These are phyloP conservation scores for Odontamblyopus lacepedii DNA, from an alignment of 2,797 vertebrate species.

Conservation along the genomic window DNA sequence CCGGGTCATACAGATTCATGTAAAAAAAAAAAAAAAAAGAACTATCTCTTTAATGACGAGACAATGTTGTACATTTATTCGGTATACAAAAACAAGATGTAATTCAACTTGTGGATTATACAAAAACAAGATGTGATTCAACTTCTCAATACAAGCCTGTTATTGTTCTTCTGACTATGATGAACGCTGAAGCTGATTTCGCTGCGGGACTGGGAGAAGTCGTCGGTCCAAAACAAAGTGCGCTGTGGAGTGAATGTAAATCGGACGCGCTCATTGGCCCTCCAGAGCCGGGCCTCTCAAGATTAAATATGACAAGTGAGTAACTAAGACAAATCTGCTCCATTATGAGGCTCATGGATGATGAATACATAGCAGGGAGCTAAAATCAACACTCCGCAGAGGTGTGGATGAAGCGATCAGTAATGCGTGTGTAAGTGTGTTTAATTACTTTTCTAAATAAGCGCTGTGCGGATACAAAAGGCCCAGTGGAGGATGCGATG, in stretches of 20 bases:
- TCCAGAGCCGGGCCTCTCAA: neutral
- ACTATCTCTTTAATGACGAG: no score
- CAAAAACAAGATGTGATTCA: neutral
- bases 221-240: neutral
- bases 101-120: neutral
- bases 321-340: neutral
- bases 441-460: slow-evolving; percentile 3
- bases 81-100: neutral
- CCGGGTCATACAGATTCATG: no score
- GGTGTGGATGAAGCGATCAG: slow-evolving; percentile 7
- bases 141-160: neutral
- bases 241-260: neutral
- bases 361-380: neutral
- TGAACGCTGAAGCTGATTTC: neutral
- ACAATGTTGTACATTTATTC: neutral
- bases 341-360: slow-evolving; percentile 3
- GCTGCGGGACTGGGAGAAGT: neutral
- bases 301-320: slow-evolving; percentile 4
- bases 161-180: neutral
- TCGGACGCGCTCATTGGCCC: neutral
- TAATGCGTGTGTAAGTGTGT: slow-evolving; percentile 1
- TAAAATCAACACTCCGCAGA: neutral
- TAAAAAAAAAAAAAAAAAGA: no score
- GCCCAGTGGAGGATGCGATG: neutral
- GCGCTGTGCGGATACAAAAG: neutral